phyloP scores from a whole-genome alignment of 1,140 invertebrate species.

The Ceratoteleas bidentatus region DNA sequence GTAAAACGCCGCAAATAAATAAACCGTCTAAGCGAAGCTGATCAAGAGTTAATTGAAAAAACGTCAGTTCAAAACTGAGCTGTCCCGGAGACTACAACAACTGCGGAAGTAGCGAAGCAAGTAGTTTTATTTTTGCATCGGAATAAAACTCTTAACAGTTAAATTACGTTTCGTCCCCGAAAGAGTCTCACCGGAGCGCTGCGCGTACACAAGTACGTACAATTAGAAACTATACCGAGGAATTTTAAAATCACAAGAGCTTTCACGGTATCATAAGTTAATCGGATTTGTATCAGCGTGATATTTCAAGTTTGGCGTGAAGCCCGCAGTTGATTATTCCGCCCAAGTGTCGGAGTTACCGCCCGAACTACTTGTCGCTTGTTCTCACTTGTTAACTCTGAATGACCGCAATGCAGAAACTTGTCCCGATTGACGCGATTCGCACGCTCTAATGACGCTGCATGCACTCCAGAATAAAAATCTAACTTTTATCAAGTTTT shows the following conservation, averaged over 20 bases:
- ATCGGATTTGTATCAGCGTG: constrained; percentile 45
- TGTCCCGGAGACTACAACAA: no score
- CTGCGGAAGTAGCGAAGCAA: no score
- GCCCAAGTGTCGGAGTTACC: constrained; percentile 11
- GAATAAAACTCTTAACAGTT: no score
- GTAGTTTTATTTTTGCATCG: no score
- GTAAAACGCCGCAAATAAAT: no score
- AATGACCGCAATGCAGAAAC: constrained; percentile 43
- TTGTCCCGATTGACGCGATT: constrained; percentile 34
- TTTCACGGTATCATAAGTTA: constrained; percentile 24
- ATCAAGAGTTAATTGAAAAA: no score
- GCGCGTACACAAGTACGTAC: not conserved
- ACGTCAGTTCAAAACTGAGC: no score
- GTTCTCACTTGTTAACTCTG: constrained; percentile 47
- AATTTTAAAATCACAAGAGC: constrained; percentile 12
- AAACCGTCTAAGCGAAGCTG: no score
- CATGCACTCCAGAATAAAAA: not conserved
- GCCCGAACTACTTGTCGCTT: constrained; percentile 49
- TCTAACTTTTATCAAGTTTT: not conserved
- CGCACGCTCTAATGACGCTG: constrained; percentile 33
- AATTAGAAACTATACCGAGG: constrained; percentile 6
- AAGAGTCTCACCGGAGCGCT: not conserved
- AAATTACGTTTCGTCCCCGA: not conserved
- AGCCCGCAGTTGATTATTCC: constrained; percentile 45
- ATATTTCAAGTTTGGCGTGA: constrained; percentile 50